phyloP scores from a whole-genome alignment of 2,113 vertebrate species.

The Elephas maximus region DNA sequence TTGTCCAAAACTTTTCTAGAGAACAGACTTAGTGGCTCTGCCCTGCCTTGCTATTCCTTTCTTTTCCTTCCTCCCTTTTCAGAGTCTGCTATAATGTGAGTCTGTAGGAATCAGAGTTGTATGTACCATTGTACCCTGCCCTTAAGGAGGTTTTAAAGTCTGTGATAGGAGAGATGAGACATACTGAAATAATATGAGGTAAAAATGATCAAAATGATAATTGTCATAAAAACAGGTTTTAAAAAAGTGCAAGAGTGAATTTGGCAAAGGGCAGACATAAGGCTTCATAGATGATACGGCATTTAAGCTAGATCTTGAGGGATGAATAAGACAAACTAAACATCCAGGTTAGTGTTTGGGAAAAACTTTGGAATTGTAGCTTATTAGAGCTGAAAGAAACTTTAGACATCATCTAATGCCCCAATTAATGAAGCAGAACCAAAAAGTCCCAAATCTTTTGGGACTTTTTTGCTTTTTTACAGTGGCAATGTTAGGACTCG shows the following conservation, averaged over 20 bases:
- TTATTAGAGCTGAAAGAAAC: background rate
- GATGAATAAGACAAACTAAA: background rate
- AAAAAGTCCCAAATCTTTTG: background rate
- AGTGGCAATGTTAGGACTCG: background rate
- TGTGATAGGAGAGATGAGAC: background rate
- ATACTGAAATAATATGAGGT: background rate
- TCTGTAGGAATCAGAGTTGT: background rate
- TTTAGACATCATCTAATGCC: background rate
- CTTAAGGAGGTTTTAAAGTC: background rate
- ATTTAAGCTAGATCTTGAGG: slow-evolving; percentile 1
- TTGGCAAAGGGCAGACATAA: background rate
- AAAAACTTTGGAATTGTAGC: background rate
- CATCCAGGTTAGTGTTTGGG: background rate
- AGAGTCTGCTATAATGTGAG: background rate
- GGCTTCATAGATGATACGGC: background rate
- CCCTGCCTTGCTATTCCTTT: background rate
- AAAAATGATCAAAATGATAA: background rate
- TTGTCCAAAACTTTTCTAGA: background rate
- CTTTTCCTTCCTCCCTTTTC: background rate
- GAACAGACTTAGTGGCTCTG: background rate
- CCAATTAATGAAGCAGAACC: background rate
- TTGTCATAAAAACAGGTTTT: background rate
- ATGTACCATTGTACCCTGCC: background rate
- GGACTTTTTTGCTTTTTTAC: background rate
- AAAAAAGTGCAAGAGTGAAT: background rate